These are phyloP conservation scores for Diorhabda carinulata DNA, from an alignment of 1,140 invertebrate genomes.

Conservation along the genomic window DNA sequence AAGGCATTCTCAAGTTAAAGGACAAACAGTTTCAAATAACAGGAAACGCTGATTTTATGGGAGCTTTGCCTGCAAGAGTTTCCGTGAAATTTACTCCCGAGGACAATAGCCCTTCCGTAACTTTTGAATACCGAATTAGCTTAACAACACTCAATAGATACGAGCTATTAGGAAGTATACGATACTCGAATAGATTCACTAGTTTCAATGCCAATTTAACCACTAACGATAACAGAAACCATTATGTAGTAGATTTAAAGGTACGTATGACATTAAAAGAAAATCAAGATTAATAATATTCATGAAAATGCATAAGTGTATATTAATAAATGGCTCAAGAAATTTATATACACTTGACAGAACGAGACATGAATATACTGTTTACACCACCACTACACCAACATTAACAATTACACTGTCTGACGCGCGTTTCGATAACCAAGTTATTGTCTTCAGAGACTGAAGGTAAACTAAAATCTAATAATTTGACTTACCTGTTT, in stretches of 20 bases:
- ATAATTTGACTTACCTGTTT: too few relatives aligned
- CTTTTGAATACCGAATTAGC: constrained; percentile 32
- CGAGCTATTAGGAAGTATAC: constrained; percentile 29
- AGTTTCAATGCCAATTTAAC: constrained; percentile 31
- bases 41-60: constrained; percentile 33
- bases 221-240: constrained; percentile 11
- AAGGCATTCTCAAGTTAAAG: constrained; percentile 34
- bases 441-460: too few relatives aligned
- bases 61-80: constrained; percentile 33
- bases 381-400: too few relatives aligned
- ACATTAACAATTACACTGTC: too few relatives aligned
- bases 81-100: constrained; percentile 36
- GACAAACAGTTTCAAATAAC: constrained; percentile 37
- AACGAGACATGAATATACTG: too few relatives aligned
- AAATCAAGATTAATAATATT: neutral
- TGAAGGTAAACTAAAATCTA: too few relatives aligned
- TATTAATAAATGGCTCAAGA: neutral
- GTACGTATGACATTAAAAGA: neutral
- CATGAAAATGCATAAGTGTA: constrained; percentile 12
- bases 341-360: too few relatives aligned
- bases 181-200: constrained; percentile 33
- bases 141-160: constrained; percentile 28
- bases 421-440: too few relatives aligned
- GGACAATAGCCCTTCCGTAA: constrained; percentile 31
- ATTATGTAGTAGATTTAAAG: neutral